Evolutionary conservation across 2,113 vertebrate genomes (phyloP).

Genomic region (Gallinago media): DNA sequence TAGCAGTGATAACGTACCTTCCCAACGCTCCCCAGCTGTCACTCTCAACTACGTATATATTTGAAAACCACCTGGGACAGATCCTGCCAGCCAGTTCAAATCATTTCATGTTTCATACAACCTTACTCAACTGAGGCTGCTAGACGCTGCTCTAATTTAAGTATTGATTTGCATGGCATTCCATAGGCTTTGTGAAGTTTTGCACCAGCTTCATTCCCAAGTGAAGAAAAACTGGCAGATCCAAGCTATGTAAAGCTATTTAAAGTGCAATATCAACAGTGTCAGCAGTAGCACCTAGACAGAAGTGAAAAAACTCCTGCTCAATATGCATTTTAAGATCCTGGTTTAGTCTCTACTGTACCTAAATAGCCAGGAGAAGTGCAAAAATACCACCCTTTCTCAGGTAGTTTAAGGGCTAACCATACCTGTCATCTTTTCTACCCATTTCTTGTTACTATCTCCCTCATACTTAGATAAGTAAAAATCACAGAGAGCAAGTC

Average conservation of each 20-base stretch:
- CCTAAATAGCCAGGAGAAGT: neutral
- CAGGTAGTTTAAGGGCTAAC: neutral
- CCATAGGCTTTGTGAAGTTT: neutral
- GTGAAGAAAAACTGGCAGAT: neutral
- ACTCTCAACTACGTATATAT: neutral
- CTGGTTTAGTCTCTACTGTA: neutral
- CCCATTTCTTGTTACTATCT: neutral
- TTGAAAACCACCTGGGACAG: neutral
- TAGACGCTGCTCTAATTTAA: neutral
- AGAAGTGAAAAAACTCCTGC: neutral
- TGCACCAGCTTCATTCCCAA: neutral
- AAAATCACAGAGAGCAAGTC: neutral
- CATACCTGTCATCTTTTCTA: neutral
- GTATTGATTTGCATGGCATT: neutral
- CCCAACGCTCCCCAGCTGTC: neutral
- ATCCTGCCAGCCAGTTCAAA: neutral
- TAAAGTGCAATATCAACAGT: neutral
- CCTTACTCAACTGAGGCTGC: neutral
- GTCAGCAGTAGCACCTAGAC: neutral
- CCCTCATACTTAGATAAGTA: neutral
- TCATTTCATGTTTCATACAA: conserved; percentile 1
- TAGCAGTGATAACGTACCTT: neutral
- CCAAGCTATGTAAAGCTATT: neutral
- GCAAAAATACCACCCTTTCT: neutral
- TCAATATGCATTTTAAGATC: neutral